Conservation (phyloP, 2,797 vertebrate species). For the Hipposideros larvatus region DNA sequence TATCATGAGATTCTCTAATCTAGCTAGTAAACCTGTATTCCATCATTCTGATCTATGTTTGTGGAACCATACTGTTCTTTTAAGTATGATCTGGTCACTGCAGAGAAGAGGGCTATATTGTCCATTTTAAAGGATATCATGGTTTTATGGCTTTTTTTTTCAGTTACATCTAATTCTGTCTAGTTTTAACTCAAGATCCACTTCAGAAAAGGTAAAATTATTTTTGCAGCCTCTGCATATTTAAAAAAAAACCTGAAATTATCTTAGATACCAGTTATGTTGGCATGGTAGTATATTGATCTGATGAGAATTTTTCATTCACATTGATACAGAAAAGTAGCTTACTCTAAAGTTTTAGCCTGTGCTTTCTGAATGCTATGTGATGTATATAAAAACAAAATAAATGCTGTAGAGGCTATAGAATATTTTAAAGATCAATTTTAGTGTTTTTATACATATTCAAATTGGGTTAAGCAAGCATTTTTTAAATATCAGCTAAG, state of each 20-base stretch:
- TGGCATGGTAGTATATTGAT: background rate
- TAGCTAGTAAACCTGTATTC: background rate
- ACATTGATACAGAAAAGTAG: background rate
- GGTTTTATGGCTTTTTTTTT: conserved; percentile 23
- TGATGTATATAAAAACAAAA: conserved; percentile 2
- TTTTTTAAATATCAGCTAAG: background rate
- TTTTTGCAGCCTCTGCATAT: conserved; percentile 1
- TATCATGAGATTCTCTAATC: background rate
- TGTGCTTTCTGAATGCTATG: background rate
- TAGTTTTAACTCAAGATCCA: conserved; percentile 34
- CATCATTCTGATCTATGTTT: background rate
- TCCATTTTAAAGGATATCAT: background rate
- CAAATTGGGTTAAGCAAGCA: background rate
- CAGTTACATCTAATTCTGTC: background rate
- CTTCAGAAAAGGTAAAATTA: conserved; percentile 26
- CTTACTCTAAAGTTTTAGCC: background rate
- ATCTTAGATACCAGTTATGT: conserved; percentile 41
- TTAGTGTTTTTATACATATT: conserved; percentile 20
- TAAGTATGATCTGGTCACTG: background rate
- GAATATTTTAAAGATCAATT: background rate
- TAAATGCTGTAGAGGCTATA: background rate
- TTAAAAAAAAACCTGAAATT: background rate
- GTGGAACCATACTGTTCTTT: background rate
- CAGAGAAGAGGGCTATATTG: background rate
- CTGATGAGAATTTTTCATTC: conserved; percentile 21